Evolutionary conservation across 2,113 vertebrate species (phyloP).

Genomic region (Paramisgurnus dabryanus): DNA sequence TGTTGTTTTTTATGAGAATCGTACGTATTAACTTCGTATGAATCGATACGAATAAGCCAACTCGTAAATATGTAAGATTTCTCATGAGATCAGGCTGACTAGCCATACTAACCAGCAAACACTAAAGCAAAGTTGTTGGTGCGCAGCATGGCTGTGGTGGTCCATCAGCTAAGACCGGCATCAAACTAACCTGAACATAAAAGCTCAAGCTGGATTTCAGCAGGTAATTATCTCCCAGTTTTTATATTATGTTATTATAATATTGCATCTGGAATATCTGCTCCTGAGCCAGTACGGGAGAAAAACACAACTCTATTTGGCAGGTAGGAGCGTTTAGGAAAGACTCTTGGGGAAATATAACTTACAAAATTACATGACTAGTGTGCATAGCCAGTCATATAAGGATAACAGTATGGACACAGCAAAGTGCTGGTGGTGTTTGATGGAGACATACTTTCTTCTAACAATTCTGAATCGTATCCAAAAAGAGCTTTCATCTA

Average conservation of each 20-base stretch:
- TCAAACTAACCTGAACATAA: background rate
- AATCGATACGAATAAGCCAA: too few relatives aligned
- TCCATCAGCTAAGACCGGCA: too few relatives aligned
- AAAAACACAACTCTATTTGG: background rate
- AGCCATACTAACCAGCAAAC: too few relatives aligned
- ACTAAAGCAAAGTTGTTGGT: too few relatives aligned
- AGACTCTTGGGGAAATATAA: background rate
- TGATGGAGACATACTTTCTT: slow-evolving; percentile 72
- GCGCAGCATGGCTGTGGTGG: too few relatives aligned
- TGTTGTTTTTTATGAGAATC: too few relatives aligned
- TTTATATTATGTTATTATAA: slow-evolving; percentile 1
- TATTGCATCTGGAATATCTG: slow-evolving; percentile 4
- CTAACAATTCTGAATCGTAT: slow-evolving; percentile 54
- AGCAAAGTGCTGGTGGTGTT: slow-evolving; percentile 59
- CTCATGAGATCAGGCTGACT: too few relatives aligned
- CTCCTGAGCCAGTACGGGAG: slow-evolving; percentile 3
- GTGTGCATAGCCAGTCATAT: slow-evolving; percentile 51
- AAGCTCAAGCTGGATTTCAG: background rate
- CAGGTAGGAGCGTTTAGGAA: slow-evolving; percentile 20
- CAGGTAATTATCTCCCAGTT: slow-evolving; percentile 1
- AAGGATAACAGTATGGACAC: slow-evolving; percentile 55
- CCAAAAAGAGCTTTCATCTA: slow-evolving; percentile 51
- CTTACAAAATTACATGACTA: slow-evolving; percentile 4
- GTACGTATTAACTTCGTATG: too few relatives aligned
- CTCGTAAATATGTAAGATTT: too few relatives aligned